Conservation (phyloP, 2,797 vertebrate species). For the Synanceia verrucosa region DNA sequence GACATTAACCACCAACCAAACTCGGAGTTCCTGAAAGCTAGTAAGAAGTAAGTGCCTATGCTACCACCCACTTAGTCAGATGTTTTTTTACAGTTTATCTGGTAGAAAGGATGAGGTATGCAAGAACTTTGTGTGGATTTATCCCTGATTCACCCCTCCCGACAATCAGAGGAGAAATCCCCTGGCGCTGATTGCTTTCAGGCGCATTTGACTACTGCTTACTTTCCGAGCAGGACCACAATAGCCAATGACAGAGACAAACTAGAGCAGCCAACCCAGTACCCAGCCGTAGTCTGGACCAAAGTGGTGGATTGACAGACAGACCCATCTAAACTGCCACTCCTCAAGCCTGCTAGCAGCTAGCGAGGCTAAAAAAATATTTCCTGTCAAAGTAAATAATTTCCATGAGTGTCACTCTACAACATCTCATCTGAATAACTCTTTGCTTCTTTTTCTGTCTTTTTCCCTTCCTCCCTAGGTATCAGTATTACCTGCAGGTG, state of each 20-base stretch:
- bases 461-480: constrained; percentile 76
- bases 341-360: not conserved
- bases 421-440: not conserved
- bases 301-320: not conserved
- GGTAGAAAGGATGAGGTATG: not conserved
- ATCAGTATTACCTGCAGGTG: constrained; percentile 98
- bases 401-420: not conserved
- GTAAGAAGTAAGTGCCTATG: constrained; percentile 16
- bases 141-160: no score
- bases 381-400: not conserved
- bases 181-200: no score
- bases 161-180: not conserved
- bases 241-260: no score
- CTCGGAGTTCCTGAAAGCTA: constrained; percentile 39
- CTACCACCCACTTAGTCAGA: constrained; percentile 49
- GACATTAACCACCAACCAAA: constrained; percentile 35
- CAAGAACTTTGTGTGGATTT: no score
- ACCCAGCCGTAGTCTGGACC: no score
- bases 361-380: not conserved
- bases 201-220: no score
- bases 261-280: no score
- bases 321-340: not conserved
- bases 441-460: not conserved
- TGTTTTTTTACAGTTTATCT: constrained; percentile 17
- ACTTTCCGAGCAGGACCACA: no score